Percentiles rank a stretch among this genome's conserved stretches.
Conservation (phyloP, 1,140 invertebrate species). For the Pseudomyrmex cubaensis region DNA sequence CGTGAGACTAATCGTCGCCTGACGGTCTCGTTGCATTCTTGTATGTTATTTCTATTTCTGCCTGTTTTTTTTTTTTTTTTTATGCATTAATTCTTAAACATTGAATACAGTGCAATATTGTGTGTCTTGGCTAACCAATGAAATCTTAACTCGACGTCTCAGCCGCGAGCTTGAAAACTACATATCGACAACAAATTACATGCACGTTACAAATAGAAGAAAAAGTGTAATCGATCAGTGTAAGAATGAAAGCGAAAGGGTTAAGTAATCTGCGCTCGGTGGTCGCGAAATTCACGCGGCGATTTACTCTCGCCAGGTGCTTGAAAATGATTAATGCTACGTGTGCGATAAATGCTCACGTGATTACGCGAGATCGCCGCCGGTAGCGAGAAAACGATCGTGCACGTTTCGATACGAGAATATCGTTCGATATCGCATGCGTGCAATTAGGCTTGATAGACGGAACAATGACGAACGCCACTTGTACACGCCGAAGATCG, state of each 20-base stretch:
- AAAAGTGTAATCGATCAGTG: neutral
- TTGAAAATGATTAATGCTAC: constrained; percentile 76
- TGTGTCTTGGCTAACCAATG: no score
- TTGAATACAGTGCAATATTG: no score
- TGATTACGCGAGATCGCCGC: constrained; percentile 45
- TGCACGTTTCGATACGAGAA: constrained; percentile 60
- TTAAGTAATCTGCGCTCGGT: constrained; percentile 59
- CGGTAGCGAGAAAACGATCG: constrained; percentile 59
- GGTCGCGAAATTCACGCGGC: constrained; percentile 67
- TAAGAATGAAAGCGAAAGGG: constrained; percentile 30
- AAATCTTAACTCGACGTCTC: no score
- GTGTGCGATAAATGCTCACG: constrained; percentile 50
- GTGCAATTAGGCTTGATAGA: constrained; percentile 76
- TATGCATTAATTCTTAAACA: no score
- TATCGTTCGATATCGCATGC: constrained; percentile 70
- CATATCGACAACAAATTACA: constrained; percentile 26
- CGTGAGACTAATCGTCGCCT: no score
- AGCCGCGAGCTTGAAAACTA: neutral
- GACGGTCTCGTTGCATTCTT: no score
- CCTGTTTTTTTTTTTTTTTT: no score
- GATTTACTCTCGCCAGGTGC: constrained; percentile 68
- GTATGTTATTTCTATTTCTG: no score
- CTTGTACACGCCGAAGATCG: constrained; percentile 28
- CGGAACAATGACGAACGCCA: constrained; percentile 75
- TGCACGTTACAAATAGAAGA: constrained; percentile 1